Base-by-base conservation (phyloP, 2,797 vertebrate genomes). In the Sebastiscus tertius region DNA sequence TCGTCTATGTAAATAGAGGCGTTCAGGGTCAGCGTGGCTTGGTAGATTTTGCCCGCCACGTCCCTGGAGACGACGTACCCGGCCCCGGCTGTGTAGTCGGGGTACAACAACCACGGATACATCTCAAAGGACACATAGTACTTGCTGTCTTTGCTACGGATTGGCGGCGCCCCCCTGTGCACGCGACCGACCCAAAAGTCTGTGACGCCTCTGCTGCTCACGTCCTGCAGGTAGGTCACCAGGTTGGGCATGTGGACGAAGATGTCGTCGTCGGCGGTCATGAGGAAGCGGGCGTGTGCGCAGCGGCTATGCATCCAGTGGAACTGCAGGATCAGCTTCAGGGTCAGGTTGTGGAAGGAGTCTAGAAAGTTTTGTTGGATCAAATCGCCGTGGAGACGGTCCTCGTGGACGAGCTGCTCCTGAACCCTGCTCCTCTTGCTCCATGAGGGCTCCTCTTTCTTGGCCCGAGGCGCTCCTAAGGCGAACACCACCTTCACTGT, bases 191-290 rank as follows among this genome's bases (percentile, higher is more conserved):
- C 93, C 98, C 98, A 99, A 72, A 99, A 94, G 89, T 98, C 95
- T 0, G 93, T 95, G 72, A 93, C 90, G 0, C 95, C 95, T 8
- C 86, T 90, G 77, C 81, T 86, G 87, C 91, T 93, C 82, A 95
- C 55, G 34, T 90, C 93, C 91, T 94, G 96, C 84, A 99, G 96
- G 93, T 99, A 98, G 34, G 81, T 92, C 64, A 98, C 95, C 39
- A 99, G 94, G 90, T 99, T 99, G 86, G 98, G 97, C 95, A 97
- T 97, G 87, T 99, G 98, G 61, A 99, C 93, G 72, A 99, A 99
- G 89, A 99, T 96, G 87, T 99, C 98, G 1, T 99, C 98, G 16
- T 99, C 98, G 0, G 97, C 96, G 2, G 97, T 97, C 98, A 99
- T 99, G 76, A 99, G 90, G 89, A 99, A 99, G 79, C 88, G 97